A percentile compares a stretch with the other conserved stretches of the same genome.
Evolutionary conservation across 2,797 vertebrate species (phyloP).

Genomic region (Pitangus sulphuratus): DNA sequence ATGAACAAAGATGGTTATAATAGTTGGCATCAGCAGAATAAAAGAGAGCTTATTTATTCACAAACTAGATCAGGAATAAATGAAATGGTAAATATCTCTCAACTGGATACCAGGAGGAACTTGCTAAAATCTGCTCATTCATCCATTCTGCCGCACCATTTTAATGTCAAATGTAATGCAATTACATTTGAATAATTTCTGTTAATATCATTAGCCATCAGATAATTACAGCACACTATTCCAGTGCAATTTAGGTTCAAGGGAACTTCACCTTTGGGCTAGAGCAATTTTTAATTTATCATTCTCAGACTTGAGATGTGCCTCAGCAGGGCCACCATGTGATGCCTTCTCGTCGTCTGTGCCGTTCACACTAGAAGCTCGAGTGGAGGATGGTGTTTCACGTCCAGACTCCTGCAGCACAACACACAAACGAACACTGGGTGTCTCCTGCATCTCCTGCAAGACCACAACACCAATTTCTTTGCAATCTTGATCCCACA

Average conservation of each 20-base stretch:
- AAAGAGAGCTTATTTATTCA: background rate
- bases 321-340: slow-evolving; percentile 79
- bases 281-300: slow-evolving; percentile 89
- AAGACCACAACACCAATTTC: background rate
- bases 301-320: slow-evolving; percentile 88
- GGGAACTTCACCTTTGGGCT: slow-evolving; percentile 85
- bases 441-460: background rate
- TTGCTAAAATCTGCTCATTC: background rate
- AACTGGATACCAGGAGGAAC: background rate
- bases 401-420: slow-evolving; percentile 83
- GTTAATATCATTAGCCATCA: background rate
- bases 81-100: background rate
- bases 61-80: background rate
- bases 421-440: background rate
- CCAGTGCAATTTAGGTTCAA: background rate
- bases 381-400: slow-evolving; percentile 86
- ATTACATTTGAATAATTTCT: slow-evolving; percentile 28
- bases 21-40: background rate
- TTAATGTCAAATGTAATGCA: background rate
- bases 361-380: slow-evolving; percentile 92
- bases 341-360: slow-evolving; percentile 95
- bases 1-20: background rate
- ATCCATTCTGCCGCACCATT: background rate
- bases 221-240: background rate
- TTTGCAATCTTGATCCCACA: background rate